Evolutionary conservation across 2,113 vertebrate species (phyloP), one percentile per base, ranked within the genome.

Genomic region (Pterocles orientalis): DNA sequence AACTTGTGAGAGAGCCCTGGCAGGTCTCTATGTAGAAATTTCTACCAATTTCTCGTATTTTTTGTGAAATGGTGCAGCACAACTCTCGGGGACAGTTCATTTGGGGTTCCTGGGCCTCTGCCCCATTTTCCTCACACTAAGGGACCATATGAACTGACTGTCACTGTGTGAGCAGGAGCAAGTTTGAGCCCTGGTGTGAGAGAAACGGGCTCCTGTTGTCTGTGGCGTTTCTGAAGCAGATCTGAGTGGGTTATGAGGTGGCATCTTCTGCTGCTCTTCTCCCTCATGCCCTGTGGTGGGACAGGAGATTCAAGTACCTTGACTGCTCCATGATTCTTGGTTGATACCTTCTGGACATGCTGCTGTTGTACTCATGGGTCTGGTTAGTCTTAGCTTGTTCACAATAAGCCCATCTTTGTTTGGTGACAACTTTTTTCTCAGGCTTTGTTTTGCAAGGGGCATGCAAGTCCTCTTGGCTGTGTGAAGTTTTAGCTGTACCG

Each of bases 241-340:
- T 76, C 39, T 4, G 4, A 14, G 19, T 1, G 4, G 50, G 41
- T 1, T 4, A 64, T 50, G 39, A 85, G 33, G 8, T n/a, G 33
- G 8, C 12, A 12, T 21, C 28, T 45, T n/a, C 9, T 5, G 12
- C 69, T 84, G 53, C 33, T 70, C 25, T 84, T 71, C 29, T 79
- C 25, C n/a, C 12, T 81, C 9, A 5, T 2, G 2, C 9, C 14
- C n/a, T 41, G 4, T 2, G 4, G 41, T 8, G 34, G 34, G 39
- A 56, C 0, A 1, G 29, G 64, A 71, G 15, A 39, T n/a, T 66
- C 19, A 53, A 65, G 57, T 29, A 4, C 50, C 31, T 58, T 0
- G 1, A 12, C 19, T 1, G 2, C 53, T n/a, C 2, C 0, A n/a
- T 34, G 54, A 36, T 53, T 34, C 34, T 48, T 54, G 54, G 6